Conservation (phyloP, 2,888 invertebrate species). For the Bursaphelenchus okinawaensis region DNA sequence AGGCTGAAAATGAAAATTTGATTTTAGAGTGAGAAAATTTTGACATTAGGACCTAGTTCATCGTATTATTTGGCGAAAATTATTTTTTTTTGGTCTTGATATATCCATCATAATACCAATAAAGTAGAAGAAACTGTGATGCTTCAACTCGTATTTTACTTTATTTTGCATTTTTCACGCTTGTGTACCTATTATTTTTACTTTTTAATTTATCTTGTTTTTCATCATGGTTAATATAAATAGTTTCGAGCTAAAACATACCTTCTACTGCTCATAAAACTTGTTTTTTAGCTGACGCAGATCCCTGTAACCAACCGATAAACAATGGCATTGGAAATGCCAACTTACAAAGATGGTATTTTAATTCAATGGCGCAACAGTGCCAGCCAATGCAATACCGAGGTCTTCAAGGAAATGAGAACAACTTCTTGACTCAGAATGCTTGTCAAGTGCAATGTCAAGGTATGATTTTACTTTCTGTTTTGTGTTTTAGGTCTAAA, state of each 20-base stretch:
- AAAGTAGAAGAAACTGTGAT: no score
- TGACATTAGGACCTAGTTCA: no score
- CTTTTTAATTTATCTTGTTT: not conserved
- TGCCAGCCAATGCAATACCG: conserved; percentile 35
- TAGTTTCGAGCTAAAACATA: no score
- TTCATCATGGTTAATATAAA: not conserved
- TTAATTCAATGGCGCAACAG: conserved; percentile 32
- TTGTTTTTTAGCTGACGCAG: conserved; percentile 37
- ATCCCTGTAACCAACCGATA: conserved; percentile 54
- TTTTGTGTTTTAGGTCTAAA: no score
- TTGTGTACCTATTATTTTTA: not conserved
- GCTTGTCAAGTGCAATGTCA: conserved; percentile 6
- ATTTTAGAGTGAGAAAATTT: no score
- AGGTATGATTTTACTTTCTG: not conserved
- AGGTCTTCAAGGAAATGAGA: conserved; percentile 48
- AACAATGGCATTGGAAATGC: conserved; percentile 52
- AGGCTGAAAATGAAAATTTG: no score
- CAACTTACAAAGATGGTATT: conserved; percentile 52
- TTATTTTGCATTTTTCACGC: not conserved
- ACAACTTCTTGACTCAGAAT: conserved; percentile 37
- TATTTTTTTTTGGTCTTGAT: no score
- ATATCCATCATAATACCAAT: no score
- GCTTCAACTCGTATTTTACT: no score
- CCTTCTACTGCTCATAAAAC: not conserved
- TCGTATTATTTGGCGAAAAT: no score